Evolutionary conservation across 1,140 invertebrate genomes (phyloP), one percentile per base, ranked within the genome.

Genomic region (Hesperophylax magnus): DNA sequence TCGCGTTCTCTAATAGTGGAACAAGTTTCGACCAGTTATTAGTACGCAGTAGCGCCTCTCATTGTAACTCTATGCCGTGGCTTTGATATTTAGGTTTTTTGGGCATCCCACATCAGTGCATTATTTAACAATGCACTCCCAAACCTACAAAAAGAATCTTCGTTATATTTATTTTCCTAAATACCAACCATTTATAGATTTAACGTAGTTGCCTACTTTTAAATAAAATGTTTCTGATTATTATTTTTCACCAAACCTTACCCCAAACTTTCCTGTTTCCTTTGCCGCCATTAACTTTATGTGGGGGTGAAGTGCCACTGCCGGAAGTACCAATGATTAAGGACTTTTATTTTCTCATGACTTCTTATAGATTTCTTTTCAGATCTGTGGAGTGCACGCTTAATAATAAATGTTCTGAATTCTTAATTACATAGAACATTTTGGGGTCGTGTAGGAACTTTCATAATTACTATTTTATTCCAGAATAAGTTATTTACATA

Each of bases 331-430:
- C 63, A 22, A n/a, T 67, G 31, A 27, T 14, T 3, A 31, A 67
- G 22, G 31, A 34, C 14, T 67, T 34, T 27, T 31, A 31, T 31
- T 67, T 27, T 22, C 18, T 61, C 9, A 24, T 20, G 58, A 8
- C 58, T 72, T 53, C 22, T 20, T 54, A 34, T 9, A 72, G 52
- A 72, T 72, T 72, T 53, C 69, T 20, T 56, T 20, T 22, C 34
- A 54, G 56, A 53, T 72, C 53, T 15, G 54, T 72, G 52, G 22
- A 54, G 69, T 72, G 27, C 52, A 72, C 52, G 47, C 22, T 72
- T 72, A 56, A 72, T 72, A 56, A 72, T 72, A 31, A 54, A 72
- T 54, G 52, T 17, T 54, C 52, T 9, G 69, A 54, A 56, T 72
- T 27, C 52, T 27, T 56, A 56, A 72, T 72, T 47, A 69, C 11